Evolutionary conservation across 2,888 invertebrate species (phyloP).

Genomic region (Apocheima hispidaria): DNA sequence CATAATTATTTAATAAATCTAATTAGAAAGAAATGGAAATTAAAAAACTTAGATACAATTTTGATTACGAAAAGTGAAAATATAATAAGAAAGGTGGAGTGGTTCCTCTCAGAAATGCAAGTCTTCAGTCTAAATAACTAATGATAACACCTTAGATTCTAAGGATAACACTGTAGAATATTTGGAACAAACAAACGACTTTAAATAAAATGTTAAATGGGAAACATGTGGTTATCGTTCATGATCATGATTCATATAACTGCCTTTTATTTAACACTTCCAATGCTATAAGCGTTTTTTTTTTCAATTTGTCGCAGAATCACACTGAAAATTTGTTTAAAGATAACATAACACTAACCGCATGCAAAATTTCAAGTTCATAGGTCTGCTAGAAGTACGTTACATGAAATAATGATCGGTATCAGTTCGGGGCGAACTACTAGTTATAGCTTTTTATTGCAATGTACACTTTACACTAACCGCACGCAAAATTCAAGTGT

Average conservation of each 20-base stretch:
- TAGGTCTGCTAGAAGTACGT: too few relatives aligned
- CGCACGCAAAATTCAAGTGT: too few relatives aligned
- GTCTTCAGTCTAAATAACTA: not conserved
- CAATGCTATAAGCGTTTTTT: not conserved
- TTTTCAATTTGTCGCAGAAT: not conserved
- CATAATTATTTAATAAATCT: too few relatives aligned
- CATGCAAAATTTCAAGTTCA: too few relatives aligned
- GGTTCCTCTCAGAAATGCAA: not conserved
- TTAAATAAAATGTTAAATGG: conserved; percentile 9
- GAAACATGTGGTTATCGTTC: conserved; percentile 14
- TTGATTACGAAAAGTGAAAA: not conserved
- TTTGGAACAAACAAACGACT: conserved; percentile 18
- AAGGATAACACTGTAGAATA: conserved; percentile 1
- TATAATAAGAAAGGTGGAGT: not conserved
- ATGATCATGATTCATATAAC: conserved; percentile 14
- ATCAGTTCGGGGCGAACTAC: too few relatives aligned
- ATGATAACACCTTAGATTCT: not conserved
- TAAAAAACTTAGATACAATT: not conserved
- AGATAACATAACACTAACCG: too few relatives aligned
- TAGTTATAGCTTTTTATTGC: too few relatives aligned
- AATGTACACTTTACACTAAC: too few relatives aligned
- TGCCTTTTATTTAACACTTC: conserved; percentile 3
- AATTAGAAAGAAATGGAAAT: not conserved
- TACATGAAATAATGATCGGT: too few relatives aligned
- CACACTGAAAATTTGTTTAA: too few relatives aligned